A percentile compares a stretch with the other conserved stretches of the same genome.
Evolutionary conservation across 2,113 vertebrate genomes (phyloP).

Genomic region (Hippocampus mohnikei): DNA sequence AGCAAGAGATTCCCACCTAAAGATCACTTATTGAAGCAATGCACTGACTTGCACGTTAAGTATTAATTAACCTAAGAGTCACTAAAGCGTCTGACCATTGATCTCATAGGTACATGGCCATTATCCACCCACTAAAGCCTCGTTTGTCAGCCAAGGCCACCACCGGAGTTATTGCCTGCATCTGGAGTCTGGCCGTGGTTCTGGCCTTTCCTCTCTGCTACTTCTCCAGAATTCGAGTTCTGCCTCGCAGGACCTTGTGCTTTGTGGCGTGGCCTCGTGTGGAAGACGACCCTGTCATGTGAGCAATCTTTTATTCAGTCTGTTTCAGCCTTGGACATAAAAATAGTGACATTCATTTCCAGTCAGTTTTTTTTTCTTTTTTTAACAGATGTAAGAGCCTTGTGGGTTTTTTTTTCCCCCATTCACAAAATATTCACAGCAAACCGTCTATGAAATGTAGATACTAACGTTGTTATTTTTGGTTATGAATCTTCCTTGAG

Average conservation of each 20-base stretch:
- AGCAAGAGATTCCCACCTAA: neutral
- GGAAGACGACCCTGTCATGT: conserved; percentile 86
- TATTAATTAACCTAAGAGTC: neutral
- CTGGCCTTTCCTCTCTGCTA: conserved; percentile 93
- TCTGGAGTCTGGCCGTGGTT: conserved; percentile 91
- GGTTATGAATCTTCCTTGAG: conserved; percentile 57
- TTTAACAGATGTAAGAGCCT: neutral
- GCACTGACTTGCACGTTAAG: neutral
- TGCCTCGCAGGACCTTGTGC: conserved; percentile 85
- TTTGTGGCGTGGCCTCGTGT: conserved; percentile 89
- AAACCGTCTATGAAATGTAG: neutral
- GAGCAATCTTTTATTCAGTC: conserved; percentile 51
- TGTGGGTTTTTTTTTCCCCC: neutral
- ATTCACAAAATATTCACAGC: neutral
- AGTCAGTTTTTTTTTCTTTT: neutral
- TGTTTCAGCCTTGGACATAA: neutral
- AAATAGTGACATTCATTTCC: neutral
- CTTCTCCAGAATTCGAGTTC: conserved; percentile 82
- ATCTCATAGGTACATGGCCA: conserved; percentile 88
- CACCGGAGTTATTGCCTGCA: conserved; percentile 85
- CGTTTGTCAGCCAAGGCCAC: conserved; percentile 90
- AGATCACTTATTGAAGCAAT: neutral
- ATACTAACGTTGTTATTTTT: neutral
- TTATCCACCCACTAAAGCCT: conserved; percentile 94
- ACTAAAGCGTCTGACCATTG: conserved; percentile 15